These are phyloP conservation scores for Drosophila acutilabella DNA, from an alignment of 2,888 invertebrate species.

Conservation along the genomic window DNA sequence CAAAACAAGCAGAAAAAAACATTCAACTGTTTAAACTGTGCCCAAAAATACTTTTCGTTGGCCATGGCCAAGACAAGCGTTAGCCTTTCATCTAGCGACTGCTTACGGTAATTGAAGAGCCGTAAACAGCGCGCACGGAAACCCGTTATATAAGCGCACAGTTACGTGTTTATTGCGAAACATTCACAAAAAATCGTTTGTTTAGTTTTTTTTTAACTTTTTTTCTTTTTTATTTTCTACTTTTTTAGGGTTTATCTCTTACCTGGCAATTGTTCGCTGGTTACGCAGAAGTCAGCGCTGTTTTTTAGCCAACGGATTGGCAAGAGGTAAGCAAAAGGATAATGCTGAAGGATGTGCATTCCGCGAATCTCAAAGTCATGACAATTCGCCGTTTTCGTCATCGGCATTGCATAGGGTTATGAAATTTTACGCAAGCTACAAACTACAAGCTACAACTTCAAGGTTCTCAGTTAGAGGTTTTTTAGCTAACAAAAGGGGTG, in stretches of 20 bases:
- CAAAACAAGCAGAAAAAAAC: slow-evolving; percentile 14
- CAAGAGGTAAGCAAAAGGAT: slow-evolving; percentile 77
- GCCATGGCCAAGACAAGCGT: slow-evolving; percentile 22
- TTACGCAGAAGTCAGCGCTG: slow-evolving; percentile 62
- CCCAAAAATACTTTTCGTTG: slow-evolving; percentile 11
- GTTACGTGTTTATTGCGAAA: slow-evolving; percentile 64
- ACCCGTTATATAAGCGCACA: slow-evolving; percentile 75
- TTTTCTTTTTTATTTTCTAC: slow-evolving; percentile 35
- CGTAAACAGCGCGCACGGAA: slow-evolving; percentile 46
- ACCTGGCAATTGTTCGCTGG: slow-evolving; percentile 39
- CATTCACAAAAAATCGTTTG: slow-evolving; percentile 30
- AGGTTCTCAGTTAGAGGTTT: slow-evolving; percentile 32
- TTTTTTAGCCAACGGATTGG: slow-evolving; percentile 80
- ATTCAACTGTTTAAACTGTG: not conserved
- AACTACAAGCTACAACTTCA: slow-evolving; percentile 11
- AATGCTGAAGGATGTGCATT: slow-evolving; percentile 46
- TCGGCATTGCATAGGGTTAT: slow-evolving; percentile 66
- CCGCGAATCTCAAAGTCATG: slow-evolving; percentile 37
- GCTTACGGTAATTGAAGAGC: slow-evolving; percentile 14
- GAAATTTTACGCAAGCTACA: slow-evolving; percentile 79
- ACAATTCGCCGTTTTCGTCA: not conserved
- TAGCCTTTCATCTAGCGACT: slow-evolving; percentile 36
- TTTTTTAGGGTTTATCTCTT: slow-evolving; percentile 46
- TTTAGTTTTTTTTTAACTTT: not conserved
- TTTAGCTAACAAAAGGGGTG: slow-evolving; percentile 58